Percentiles rank a stretch among this genome's conserved stretches.
Conservation (phyloP, 2,797 vertebrate species). For the Loriculus beryllinus region DNA sequence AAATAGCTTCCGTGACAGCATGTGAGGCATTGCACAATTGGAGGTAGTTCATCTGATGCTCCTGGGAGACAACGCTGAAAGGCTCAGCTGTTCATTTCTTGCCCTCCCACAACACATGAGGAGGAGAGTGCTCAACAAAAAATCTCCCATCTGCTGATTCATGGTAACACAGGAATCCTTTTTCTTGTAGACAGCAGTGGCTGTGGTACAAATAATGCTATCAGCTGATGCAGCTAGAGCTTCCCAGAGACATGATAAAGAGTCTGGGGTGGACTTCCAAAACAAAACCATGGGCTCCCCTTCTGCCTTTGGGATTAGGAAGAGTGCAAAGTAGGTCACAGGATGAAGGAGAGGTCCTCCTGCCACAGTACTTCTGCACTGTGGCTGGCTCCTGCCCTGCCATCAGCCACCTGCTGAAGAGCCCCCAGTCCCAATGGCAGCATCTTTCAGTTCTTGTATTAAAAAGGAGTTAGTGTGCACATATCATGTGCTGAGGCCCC, state of each 20-base stretch:
- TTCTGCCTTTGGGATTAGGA: not conserved
- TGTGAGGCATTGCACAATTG: not conserved
- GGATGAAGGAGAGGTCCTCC: not conserved
- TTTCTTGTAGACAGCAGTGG: not conserved
- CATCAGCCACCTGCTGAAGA: not conserved
- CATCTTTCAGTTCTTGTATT: not conserved
- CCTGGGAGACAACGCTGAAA: not conserved
- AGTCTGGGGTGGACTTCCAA: not conserved
- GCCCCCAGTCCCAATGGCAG: not conserved
- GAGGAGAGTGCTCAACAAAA: not conserved
- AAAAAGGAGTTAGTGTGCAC: not conserved
- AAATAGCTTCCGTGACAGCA: not conserved
- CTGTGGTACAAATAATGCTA: not conserved
- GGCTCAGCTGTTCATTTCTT: constrained; percentile 51
- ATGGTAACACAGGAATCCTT: not conserved
- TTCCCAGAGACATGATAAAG: not conserved
- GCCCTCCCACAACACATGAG: not conserved
- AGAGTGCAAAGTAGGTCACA: not conserved
- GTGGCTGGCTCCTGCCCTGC: not conserved
- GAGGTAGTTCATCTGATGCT: constrained; percentile 16
- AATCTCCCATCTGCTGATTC: constrained; percentile 48
- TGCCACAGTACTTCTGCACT: not conserved
- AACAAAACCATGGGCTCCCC: not conserved
- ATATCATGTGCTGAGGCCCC: not conserved
- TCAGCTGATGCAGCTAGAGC: constrained; percentile 4